Evolutionary conservation across 2,797 vertebrate species (phyloP), one percentile per base, ranked within the genome.

Genomic region (Epinephelus malabaricus): DNA sequence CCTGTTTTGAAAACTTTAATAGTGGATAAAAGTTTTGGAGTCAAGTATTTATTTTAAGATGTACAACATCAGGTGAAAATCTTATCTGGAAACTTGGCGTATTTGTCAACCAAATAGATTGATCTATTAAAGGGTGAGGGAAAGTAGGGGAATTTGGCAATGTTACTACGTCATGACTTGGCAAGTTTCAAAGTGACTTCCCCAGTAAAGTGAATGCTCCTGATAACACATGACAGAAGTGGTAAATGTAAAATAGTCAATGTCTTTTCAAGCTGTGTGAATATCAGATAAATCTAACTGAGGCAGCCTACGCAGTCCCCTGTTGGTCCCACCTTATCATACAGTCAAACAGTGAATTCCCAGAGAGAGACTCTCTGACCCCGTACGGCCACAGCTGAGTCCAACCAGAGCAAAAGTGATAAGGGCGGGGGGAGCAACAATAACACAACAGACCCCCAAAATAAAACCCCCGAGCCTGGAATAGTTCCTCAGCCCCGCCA

Each of bases 371-470:
- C 62, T 54, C 53, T 73, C 34, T 60, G 51, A 34, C 53, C 60
- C 67, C 62, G 43, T 61, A 18, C 59, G 9, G 25, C 45, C 86
- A 69, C 62, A 71, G 84, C 73, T 83, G 55, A 79, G 58, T 51
- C 30, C 45, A 53, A 83, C 62, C 64, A 73, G 68, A 72, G 76
- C 58, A 30, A 58, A 43, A 68, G 81, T 61, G 79, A 76, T 75
- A 25, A 62, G 65, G 70, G 74, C 55, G 43, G 63, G 69, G 64
- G 63, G 79, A 72, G 56, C 61, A 82, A 89, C 70, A 90, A 90
- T 86, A 92, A 91, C 79, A 87, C 66, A 89, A 74, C 91, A 88
- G 80, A 82, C 83, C 85, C 86, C 88, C 61, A 85, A 93, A 93
- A 93, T 93, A 93, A 92, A 85, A 73, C 86, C 59, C n/a, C 50